Evolutionary conservation across 2,113 vertebrate genomes (phyloP), one percentile per base, ranked within the genome.

Genomic region (Tautogolabrus adspersus): DNA sequence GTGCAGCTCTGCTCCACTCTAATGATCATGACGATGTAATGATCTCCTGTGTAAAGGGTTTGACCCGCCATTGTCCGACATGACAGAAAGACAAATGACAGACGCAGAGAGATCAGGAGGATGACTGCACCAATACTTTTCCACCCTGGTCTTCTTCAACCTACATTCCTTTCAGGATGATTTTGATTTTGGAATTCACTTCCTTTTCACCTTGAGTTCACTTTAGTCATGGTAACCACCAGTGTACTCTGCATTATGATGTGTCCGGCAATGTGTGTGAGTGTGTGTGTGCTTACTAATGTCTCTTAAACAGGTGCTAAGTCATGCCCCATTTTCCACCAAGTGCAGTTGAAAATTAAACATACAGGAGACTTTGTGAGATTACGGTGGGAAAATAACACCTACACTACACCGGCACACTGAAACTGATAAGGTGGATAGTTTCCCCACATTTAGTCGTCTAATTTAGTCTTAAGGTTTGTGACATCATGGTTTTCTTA

Each of bases 21-120:
- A 51, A 78, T 61, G 76, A 77, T 81, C 66, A 86, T 80, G 71
- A 61, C 80, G 68, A 56, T 52, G 58, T 88, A 56, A 86, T 87
- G 79, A 64, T 79, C 70, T 18, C 3, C 52, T 2, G 38, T 81
- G 56, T 56, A 66, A 79, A 62, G 75, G 23, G 15, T 77, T 64
- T 23, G 10, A 75, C 61, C 30, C 21, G 19, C 73, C 71, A 68
- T 77, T 78, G 64, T 72, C 66, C 56, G 70, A 74, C 72, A 65
- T 72, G 67, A 83, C 72, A 79, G 57, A 58, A 67, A 67, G 49
- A 80, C 16, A 47, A 77, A 74, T 64, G 59, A 65, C 56, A 42
- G 57, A 74, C 13, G 10, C 10, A 4, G 44, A 8, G 64, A 38
- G 66, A 83, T 64, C 69, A 79, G 52, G 10, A 40, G 47, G 73